Conservation (phyloP, 2,797 vertebrate species). For the Thunnus albacares region DNA sequence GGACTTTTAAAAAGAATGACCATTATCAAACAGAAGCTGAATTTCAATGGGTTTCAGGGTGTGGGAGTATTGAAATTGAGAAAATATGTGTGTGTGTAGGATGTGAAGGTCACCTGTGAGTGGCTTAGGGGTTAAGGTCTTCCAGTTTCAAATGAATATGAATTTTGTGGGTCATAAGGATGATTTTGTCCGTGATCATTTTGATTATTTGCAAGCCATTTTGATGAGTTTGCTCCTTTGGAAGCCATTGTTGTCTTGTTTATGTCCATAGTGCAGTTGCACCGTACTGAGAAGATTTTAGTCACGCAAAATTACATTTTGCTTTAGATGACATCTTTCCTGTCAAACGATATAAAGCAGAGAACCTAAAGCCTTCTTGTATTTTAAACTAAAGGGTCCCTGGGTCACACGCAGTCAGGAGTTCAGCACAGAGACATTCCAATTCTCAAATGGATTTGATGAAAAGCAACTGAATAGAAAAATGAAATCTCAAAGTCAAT, state of each 20-base stretch:
- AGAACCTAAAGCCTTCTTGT: slow-evolving; percentile 17
- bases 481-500: slow-evolving; percentile 62
- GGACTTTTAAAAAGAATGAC: background rate
- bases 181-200: slow-evolving; percentile 19
- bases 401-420: slow-evolving; percentile 18
- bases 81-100: slow-evolving; percentile 14
- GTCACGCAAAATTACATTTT: slow-evolving; percentile 24
- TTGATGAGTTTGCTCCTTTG: slow-evolving; percentile 6
- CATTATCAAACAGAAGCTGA: slow-evolving; percentile 1
- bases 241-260: background rate
- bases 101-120: slow-evolving; percentile 14
- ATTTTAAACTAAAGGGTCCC: slow-evolving; percentile 27
- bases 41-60: slow-evolving; percentile 20
- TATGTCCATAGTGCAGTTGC: background rate
- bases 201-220: slow-evolving; percentile 27
- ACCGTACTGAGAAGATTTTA: slow-evolving; percentile 8
- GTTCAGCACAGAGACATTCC: slow-evolving; percentile 32
- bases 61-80: slow-evolving; percentile 21
- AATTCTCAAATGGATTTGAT: slow-evolving; percentile 57
- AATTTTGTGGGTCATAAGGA: background rate
- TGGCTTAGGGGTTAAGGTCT: slow-evolving; percentile 10
- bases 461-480: slow-evolving; percentile 58
- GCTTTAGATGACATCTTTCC: slow-evolving; percentile 15
- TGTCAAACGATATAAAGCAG: slow-evolving; percentile 37
- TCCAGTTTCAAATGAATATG: slow-evolving; percentile 10